Percentiles rank a stretch among this genome's conserved stretches.
Evolutionary conservation across 2,797 vertebrate species (phyloP).

Genomic region (Chaetodon trifasciatus): DNA sequence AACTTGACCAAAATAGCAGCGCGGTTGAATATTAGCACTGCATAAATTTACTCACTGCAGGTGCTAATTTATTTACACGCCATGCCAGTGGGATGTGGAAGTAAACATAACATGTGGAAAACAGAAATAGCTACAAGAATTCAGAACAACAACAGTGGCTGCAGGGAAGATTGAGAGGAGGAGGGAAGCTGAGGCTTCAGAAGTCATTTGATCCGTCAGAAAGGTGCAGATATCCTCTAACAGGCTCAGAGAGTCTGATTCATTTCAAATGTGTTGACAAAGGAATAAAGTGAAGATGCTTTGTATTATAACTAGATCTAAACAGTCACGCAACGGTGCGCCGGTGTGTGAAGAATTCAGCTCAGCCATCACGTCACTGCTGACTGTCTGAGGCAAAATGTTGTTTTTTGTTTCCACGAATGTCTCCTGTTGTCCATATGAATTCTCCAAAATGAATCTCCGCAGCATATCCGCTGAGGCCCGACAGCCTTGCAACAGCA

Average conservation of each 20-base stretch:
- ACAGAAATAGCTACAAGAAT: slow-evolving; percentile 53
- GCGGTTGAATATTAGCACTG: slow-evolving; percentile 28
- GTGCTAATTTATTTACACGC: slow-evolving; percentile 60
- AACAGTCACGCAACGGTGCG: background rate
- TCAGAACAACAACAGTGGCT: slow-evolving; percentile 40
- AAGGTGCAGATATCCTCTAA: slow-evolving; percentile 32
- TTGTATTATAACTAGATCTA: slow-evolving; percentile 9
- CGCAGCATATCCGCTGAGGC: background rate
- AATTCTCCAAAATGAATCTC: background rate
- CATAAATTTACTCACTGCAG: slow-evolving; percentile 51
- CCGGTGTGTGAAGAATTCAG: background rate
- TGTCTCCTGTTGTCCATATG: background rate
- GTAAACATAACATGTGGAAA: slow-evolving; percentile 38
- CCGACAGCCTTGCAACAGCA: background rate
- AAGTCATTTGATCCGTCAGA: slow-evolving; percentile 28
- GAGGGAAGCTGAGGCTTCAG: slow-evolving; percentile 19
- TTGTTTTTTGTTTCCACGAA: background rate
- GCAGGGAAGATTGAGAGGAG: slow-evolving; percentile 35
- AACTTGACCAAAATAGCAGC: slow-evolving; percentile 46
- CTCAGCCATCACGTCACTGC: background rate
- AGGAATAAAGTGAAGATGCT: slow-evolving; percentile 3
- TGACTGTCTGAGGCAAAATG: background rate
- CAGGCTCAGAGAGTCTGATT: slow-evolving; percentile 8
- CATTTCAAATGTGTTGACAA: slow-evolving; percentile 37
- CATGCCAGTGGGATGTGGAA: slow-evolving; percentile 37